Evolutionary conservation across 2,888 invertebrate species (phyloP), one percentile per base, ranked within the genome.

Genomic region (Lepidocyrtinus sp.): DNA sequence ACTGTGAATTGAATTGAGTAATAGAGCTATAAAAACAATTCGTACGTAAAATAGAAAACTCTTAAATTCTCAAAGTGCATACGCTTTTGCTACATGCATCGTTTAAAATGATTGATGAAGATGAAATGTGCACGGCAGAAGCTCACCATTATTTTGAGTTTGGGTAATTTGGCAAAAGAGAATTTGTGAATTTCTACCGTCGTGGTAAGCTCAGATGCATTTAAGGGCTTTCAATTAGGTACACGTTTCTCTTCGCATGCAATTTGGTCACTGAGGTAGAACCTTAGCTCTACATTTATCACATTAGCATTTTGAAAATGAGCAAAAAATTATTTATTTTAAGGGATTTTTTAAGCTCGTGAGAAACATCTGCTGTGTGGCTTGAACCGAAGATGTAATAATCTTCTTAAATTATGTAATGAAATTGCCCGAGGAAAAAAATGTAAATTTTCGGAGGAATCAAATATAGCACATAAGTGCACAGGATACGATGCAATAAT

Each of bases 241-340:
- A n/a, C n/a, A n/a, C n/a, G n/a, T n/a, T n/a, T n/a, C n/a, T n/a
- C n/a, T n/a, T n/a, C 69, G 24, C 25, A 69, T 50, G 76, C 12
- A 76, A 59, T 71, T 77, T 71, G 46, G 36, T 71, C 71, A 45
- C 76, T 71, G 59, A 61, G 22, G 76, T 65, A 70, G 65, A 77
- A 77, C 70, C 59, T 9, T 64, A 77, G 76, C 55, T 71, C 76
- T 64, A 77, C 64, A 77, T 77, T 50, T 71, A 77, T 77, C 75
- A 59, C 50, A 74, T 59, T 65, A 73, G 46, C 26, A 74, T 74
- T 74, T 73, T 64, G 17, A 36, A 36, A 36, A 36, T 36, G 5
- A 36, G 36, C 5, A 12, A 12, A 36, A 36, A 36, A 36, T 7
- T 7, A 36, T 7, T 36, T 36, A 36, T 7, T 36, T 36, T 50